Base-by-base conservation (phyloP, 2,797 vertebrate genomes). In the Enteromius argenteus region DNA sequence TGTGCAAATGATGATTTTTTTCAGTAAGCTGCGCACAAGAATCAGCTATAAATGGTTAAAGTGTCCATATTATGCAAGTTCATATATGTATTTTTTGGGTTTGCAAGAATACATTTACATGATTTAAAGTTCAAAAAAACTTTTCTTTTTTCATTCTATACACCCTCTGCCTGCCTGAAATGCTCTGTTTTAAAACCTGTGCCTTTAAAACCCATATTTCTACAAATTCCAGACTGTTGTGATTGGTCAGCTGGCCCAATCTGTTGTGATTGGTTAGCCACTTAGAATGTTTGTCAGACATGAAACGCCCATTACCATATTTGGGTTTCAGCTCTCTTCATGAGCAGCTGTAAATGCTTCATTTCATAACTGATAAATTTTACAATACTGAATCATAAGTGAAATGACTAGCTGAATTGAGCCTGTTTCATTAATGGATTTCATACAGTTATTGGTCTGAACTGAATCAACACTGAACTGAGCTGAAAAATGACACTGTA, bases 1-100 rank as follows among this genome's bases (percentile, higher is more conserved):
- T 56, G 51, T 5, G 4, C 21, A 67, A 79, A 67, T 79, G 44
- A 79, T 67, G 19, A 79, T 35, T 30, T 75, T 75, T 77, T 77
- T 58, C 53, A 60, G 8, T 60, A 37, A 11, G 37, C 56, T 62
- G 23, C 27, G n/a, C 32, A 68, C 21, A 53, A 37, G 15, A 56
- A 69, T 17, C 64, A 53, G 39, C 58, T 30, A 13, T 46, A 62
- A 64, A 78, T 44, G 10, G 14, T 21, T 19, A 32, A 64, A 64
- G 44, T n/a, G 42, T 21, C 5, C 3, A 78, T 64, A 32, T 23
- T 46, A 66, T 66, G 42, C 27, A 66, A 79, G 71, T 35, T 53
- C 0, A 35, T 14, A 1, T 3, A 51, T 35, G 3, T 7, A 35
- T 35, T 74, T 74, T 35, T 14, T 10, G 10, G 30, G 49, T 13